These are phyloP conservation scores for Tenualosa ilisha DNA, from an alignment of 2,797 vertebrate species.

Conservation along the genomic window DNA sequence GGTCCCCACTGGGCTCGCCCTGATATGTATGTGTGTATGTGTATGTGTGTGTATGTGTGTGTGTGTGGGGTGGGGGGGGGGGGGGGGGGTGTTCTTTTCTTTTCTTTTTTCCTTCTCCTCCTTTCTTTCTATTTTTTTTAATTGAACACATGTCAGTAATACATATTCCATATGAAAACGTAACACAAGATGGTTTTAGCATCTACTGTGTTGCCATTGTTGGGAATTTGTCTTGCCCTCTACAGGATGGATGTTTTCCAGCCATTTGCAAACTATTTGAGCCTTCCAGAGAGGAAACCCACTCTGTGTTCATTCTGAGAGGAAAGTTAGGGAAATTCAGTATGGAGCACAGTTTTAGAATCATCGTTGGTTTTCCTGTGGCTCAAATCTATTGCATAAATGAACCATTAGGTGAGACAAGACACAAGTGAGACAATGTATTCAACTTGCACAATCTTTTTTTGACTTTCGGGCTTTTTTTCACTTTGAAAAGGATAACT, in stretches of 20 bases:
- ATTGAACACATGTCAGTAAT: conserved; percentile 63
- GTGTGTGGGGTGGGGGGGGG: not conserved
- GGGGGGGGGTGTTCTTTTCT: not conserved
- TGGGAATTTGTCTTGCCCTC: conserved; percentile 29
- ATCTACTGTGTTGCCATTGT: conserved; percentile 39
- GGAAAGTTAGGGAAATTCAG: not conserved
- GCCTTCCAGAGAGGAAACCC: not conserved
- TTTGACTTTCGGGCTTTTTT: not conserved
- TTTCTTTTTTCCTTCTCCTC: not conserved
- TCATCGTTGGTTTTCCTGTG: not conserved
- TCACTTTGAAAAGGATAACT: not conserved
- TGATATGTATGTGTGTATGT: conserved; percentile 51
- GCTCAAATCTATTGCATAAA: not conserved
- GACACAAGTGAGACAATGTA: too few species aligned
- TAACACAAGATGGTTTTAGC: conserved; percentile 51
- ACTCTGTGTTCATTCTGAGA: not conserved
- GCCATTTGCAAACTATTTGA: not conserved
- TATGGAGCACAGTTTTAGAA: not conserved
- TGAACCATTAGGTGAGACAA: not conserved
- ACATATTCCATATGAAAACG: conserved; percentile 61
- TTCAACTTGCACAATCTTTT: not conserved
- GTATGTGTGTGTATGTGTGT: conserved; percentile 7
- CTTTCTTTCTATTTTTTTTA: conserved; percentile 33
- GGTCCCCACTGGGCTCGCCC: conserved; percentile 59
- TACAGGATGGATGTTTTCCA: not conserved